phyloP scores from a whole-genome alignment of 1,140 invertebrate species.

The Philaenus spumarius region DNA sequence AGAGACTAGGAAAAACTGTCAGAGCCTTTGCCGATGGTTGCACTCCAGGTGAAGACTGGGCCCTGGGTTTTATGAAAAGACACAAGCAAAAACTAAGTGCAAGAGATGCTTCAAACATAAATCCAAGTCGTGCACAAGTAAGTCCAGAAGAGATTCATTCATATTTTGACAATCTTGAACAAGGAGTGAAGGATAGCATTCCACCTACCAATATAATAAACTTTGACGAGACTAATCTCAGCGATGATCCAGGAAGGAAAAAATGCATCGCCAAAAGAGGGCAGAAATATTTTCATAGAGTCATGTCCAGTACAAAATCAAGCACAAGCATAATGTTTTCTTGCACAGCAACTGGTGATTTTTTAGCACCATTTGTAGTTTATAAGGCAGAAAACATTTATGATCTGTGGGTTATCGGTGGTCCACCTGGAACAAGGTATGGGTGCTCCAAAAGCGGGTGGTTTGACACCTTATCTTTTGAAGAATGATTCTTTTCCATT shows the following conservation, averaged over 20 bases:
- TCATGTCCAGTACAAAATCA: conserved; percentile 18
- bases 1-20: too few species aligned
- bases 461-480: conserved; percentile 36
- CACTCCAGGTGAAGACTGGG: too few species aligned
- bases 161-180: too few species aligned
- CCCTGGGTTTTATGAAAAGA: too few species aligned
- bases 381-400: conserved; percentile 38
- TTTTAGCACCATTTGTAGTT: conserved; percentile 35
- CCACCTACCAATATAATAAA: conserved; percentile 37
- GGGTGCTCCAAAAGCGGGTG: conserved; percentile 33
- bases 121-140: too few species aligned
- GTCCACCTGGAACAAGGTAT: conserved; percentile 31
- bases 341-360: conserved; percentile 15
- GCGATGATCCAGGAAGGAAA: conserved; percentile 36
- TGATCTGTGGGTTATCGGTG: conserved; percentile 34
- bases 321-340: conserved; percentile 24
- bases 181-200: too few species aligned
- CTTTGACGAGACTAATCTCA: conserved; percentile 41
- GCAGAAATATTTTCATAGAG: conserved; percentile 18
- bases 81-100: too few species aligned
- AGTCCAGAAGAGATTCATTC: too few species aligned
- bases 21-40: too few species aligned
- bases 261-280: conserved; percentile 19
- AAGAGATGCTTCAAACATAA: too few species aligned
- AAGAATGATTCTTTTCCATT: conserved; percentile 34